Evolutionary conservation across 1,140 invertebrate genomes (phyloP), one percentile per base, ranked within the genome.

Genomic region (Subanguina moxae): DNA sequence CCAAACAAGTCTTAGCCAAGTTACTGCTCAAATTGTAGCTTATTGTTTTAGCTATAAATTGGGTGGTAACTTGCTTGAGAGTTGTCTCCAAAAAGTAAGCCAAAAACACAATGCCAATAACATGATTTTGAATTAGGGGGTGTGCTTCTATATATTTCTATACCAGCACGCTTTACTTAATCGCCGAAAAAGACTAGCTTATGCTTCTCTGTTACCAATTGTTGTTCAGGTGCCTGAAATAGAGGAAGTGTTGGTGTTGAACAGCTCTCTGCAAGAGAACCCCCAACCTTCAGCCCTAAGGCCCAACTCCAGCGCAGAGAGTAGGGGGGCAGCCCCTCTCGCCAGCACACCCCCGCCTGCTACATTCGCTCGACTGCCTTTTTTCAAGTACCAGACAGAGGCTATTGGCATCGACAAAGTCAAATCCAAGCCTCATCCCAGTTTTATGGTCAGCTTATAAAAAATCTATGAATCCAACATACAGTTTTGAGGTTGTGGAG

Each of bases 401-500:
- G 65, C 76, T 19, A 77, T 81, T 23, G 71, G 74, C n/a, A 63
- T 80, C 45, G 78, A 82, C 58, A 71, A 82, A 57, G 42, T 32
- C 1, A 79, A 76, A 61, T 82, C 80, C 27, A 81, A 82, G 62
- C 69, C 80, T 32, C 80, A 81, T 76, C 78, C 78, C 13, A 67
- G 68, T 32, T 81, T 81, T 52, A 71, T 81, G 68, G 79, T 78
- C 62, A 52, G 52, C 64, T 32, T 21, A 9, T 32, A 1, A 15
- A 28, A 69, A 68, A 46, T 46, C 28, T 32, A n/a, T n/a, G n/a
- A n/a, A 45, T 45, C 43, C 11, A 45, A 13, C 43, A 52, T 7
- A 52, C 17, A 52, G n/a, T 52, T 52, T 52, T 85, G 91, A 94
- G 84, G 92, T 93, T 80, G 89, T 95, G 64, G 93, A 96, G 80